phyloP scores from a whole-genome alignment of 2,113 vertebrate species.

The Seriola rivoliana region DNA sequence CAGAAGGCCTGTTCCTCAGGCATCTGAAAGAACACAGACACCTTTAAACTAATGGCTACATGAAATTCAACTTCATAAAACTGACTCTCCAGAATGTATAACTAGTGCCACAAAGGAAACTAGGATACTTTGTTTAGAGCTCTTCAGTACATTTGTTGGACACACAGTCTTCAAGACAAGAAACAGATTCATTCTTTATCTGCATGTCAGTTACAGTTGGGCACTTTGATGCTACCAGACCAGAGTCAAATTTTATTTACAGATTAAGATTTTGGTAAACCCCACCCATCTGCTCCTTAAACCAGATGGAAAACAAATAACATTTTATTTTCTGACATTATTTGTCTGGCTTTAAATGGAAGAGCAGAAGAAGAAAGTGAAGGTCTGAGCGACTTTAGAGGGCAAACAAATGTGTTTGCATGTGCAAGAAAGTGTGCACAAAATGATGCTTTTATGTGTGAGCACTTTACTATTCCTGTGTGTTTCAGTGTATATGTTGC shows the following conservation, averaged over 20 bases:
- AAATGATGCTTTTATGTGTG: not conserved
- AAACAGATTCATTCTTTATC: slow-evolving; percentile 1
- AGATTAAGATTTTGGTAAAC: not conserved
- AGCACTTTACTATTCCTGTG: not conserved
- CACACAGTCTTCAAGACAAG: not conserved
- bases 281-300: not conserved
- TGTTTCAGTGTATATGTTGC: not conserved
- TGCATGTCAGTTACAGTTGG: not conserved
- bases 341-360: not conserved
- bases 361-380: not conserved
- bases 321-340: slow-evolving; percentile 5
- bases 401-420: slow-evolving; percentile 7
- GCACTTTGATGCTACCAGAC: not conserved
- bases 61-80: not conserved
- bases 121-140: not conserved
- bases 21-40: slow-evolving; percentile 87
- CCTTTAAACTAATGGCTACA: not conserved
- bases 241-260: slow-evolving; percentile 8
- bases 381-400: slow-evolving; percentile 3
- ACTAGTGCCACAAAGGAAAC: not conserved
- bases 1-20: slow-evolving; percentile 99
- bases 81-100: not conserved
- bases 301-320: not conserved
- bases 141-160: not conserved
- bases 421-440: not conserved